These are phyloP conservation scores for Bubo blakistoni DNA, from an alignment of 2,113 vertebrate genomes.

Conservation along the genomic window DNA sequence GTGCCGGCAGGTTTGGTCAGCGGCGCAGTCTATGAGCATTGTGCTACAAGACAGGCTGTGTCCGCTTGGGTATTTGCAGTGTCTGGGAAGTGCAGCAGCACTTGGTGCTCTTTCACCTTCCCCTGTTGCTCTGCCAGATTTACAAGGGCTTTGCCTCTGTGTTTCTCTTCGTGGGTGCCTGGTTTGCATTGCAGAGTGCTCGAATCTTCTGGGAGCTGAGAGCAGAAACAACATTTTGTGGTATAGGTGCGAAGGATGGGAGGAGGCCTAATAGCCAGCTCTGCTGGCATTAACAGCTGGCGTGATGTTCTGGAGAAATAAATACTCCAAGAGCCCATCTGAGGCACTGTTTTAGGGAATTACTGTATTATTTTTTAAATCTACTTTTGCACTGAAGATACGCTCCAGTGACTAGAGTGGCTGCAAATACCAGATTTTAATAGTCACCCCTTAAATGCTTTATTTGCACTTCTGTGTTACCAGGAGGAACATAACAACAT, in stretches of 20 bases:
- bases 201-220: not conserved
- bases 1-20: not conserved
- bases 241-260: not conserved
- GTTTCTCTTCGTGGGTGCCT: not conserved
- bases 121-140: not conserved
- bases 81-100: not conserved
- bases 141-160: not conserved
- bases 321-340: not conserved
- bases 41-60: rapidly evolving
- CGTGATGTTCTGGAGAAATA: not conserved
- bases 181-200: not conserved
- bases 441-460: not conserved
- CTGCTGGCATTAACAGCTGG: not conserved
- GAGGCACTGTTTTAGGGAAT: not conserved
- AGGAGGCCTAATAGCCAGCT: not conserved
- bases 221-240: not conserved
- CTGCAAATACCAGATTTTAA: not conserved
- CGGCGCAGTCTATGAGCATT: not conserved
- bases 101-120: not conserved
- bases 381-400: not conserved
- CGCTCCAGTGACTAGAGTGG: not conserved
- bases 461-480: not conserved
- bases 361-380: not conserved
- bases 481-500: not conserved
- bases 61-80: not conserved